Conservation (phyloP, 2,113 vertebrate genomes). For the Scytalopus superciliaris region DNA sequence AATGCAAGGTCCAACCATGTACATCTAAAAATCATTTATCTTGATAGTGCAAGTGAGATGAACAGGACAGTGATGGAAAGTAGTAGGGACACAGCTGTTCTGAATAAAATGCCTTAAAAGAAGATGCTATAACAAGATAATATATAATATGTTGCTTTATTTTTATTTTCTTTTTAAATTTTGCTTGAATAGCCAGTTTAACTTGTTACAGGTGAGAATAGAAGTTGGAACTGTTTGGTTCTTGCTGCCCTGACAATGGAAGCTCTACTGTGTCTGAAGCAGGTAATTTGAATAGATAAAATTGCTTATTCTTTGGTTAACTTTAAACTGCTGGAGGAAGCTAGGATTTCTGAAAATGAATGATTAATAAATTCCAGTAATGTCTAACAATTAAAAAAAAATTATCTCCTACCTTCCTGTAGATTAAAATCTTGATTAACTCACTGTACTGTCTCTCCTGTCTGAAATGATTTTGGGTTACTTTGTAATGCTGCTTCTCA, state of each 20-base stretch:
- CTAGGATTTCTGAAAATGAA: neutral
- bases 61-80: neutral
- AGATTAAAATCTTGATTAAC: conserved; percentile 1
- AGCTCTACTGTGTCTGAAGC: neutral
- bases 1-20: neutral
- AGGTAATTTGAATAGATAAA: neutral
- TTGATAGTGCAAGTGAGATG: neutral
- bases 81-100: neutral
- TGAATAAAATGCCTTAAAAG: neutral
- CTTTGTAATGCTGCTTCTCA: neutral
- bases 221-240: neutral
- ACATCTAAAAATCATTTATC: conserved; percentile 14
- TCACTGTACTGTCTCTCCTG: neutral
- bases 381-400: neutral
- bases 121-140: neutral
- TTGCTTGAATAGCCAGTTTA: neutral
- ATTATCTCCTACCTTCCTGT: neutral
- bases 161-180: neutral
- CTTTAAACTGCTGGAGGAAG: neutral
- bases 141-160: neutral
- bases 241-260: neutral
- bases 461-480: neutral
- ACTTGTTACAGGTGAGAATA: neutral
- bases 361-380: conserved; percentile 8
- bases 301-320: conserved; percentile 1